Evolutionary conservation across 2,888 invertebrate species (phyloP).

Genomic region (Lottia scabra): DNA sequence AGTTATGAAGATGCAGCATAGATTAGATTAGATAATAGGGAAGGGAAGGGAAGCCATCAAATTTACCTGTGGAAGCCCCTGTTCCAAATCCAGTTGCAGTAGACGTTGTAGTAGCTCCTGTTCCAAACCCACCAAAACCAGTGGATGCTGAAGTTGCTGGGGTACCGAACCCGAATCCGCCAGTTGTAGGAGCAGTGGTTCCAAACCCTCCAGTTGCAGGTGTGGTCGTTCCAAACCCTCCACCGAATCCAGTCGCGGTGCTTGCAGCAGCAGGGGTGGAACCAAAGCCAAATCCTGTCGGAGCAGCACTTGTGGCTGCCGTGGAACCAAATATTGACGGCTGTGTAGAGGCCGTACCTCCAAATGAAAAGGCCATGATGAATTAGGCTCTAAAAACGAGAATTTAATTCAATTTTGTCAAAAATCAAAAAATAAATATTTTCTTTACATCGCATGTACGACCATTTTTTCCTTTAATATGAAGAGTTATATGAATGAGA

Average conservation of each 20-base stretch:
- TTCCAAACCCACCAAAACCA: conserved; percentile 29
- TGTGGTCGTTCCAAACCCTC: conserved; percentile 14
- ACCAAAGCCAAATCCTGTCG: conserved; percentile 14
- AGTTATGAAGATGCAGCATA: no score
- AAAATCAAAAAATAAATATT: no score
- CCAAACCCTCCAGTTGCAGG: conserved; percentile 16
- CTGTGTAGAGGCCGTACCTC: conserved; percentile 12
- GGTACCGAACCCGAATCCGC: not conserved
- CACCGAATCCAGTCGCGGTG: not conserved
- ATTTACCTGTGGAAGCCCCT: conserved; percentile 14
- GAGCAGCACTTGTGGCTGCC: conserved; percentile 1
- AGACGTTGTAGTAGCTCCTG: conserved; percentile 21
- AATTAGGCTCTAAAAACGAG: no score
- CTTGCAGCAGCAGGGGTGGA: not conserved
- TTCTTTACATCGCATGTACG: no score
- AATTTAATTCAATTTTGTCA: no score
- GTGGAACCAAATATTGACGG: conserved; percentile 27
- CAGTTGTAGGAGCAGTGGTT: conserved; percentile 6
- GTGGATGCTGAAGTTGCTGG: not conserved
- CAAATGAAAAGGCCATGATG: conserved; percentile 32
- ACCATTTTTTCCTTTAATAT: no score
- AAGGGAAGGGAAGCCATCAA: no score
- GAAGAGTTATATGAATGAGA: no score
- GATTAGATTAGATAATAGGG: no score
- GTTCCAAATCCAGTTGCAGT: conserved; percentile 32